Percentiles rank a stretch among this genome's conserved stretches.
phyloP scores from a whole-genome alignment of 2,888 invertebrate genomes.

The Neoascia interrupta region DNA sequence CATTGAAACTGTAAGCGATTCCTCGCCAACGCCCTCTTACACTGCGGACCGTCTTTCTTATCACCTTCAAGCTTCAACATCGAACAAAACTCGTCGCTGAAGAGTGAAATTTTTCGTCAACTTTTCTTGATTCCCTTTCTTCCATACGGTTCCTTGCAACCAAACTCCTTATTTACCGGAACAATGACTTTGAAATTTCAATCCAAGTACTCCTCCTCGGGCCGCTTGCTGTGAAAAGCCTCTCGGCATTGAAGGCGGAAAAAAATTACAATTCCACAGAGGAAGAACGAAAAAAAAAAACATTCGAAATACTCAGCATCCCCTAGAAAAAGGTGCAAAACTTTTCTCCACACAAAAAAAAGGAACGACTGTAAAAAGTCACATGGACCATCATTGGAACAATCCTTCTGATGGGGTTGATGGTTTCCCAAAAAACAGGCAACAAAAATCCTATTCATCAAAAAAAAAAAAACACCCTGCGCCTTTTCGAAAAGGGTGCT shows the following conservation, averaged over 20 bases:
- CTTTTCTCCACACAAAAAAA: conserved; percentile 25
- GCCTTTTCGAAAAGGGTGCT: conserved; percentile 54
- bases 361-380: conserved; percentile 60
- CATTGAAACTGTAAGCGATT: conserved; percentile 34
- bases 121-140: conserved; percentile 34
- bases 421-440: conserved; percentile 54
- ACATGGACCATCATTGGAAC: conserved; percentile 48
- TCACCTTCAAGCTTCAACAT: not conserved
- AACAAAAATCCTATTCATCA: conserved; percentile 67
- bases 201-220: conserved; percentile 33
- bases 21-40: conserved; percentile 63
- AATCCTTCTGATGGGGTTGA: conserved; percentile 29
- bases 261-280: conserved; percentile 41
- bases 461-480: conserved; percentile 43
- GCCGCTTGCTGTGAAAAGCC: conserved; percentile 48
- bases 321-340: conserved; percentile 51
- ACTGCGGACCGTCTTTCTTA: conserved; percentile 46
- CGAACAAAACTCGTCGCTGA: conserved; percentile 19
- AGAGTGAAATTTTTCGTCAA: conserved; percentile 39
- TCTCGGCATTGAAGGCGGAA: conserved; percentile 37
- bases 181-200: conserved; percentile 57
- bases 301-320: not conserved
- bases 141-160: not conserved
- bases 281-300: conserved; percentile 41
- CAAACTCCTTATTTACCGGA: conserved; percentile 48